These are phyloP conservation scores for Drosophila seguyi DNA, from an alignment of 1,140 invertebrate species.

Conservation along the genomic window DNA sequence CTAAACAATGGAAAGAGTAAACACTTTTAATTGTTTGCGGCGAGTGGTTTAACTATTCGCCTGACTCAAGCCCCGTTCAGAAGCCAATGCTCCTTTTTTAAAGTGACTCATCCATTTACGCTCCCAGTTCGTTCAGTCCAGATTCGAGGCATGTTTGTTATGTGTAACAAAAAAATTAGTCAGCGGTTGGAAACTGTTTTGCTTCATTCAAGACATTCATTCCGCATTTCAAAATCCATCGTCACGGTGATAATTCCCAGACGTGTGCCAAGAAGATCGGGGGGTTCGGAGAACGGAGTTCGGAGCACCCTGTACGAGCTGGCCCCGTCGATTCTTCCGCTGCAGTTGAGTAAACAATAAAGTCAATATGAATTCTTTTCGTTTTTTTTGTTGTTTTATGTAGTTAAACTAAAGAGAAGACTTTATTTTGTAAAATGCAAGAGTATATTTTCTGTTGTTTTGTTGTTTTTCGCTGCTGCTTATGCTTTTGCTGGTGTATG, in stretches of 20 bases:
- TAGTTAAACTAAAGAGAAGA: conserved; percentile 85
- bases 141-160: not conserved
- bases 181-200: conserved; percentile 25
- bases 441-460: conserved; percentile 69
- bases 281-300: not conserved
- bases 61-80: conserved; percentile 24
- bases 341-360: conserved; percentile 72
- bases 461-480: conserved; percentile 38
- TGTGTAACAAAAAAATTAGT: conserved; percentile 53
- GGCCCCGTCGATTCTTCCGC: conserved; percentile 12
- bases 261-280: conserved; percentile 46
- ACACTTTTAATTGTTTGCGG: conserved; percentile 45
- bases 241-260: conserved; percentile 64
- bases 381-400: conserved; percentile 54
- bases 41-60: conserved; percentile 44
- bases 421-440: conserved; percentile 85
- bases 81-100: conserved; percentile 16
- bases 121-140: not conserved
- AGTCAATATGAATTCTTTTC: conserved; percentile 40
- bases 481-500: conserved; percentile 31
- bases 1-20: conserved; percentile 20
- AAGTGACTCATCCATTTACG: conserved; percentile 28
- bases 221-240: conserved; percentile 59
- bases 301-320: conserved; percentile 62
- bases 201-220: conserved; percentile 2